phyloP scores from a whole-genome alignment of 2,888 invertebrate genomes.

The Ophion obscuratus region DNA sequence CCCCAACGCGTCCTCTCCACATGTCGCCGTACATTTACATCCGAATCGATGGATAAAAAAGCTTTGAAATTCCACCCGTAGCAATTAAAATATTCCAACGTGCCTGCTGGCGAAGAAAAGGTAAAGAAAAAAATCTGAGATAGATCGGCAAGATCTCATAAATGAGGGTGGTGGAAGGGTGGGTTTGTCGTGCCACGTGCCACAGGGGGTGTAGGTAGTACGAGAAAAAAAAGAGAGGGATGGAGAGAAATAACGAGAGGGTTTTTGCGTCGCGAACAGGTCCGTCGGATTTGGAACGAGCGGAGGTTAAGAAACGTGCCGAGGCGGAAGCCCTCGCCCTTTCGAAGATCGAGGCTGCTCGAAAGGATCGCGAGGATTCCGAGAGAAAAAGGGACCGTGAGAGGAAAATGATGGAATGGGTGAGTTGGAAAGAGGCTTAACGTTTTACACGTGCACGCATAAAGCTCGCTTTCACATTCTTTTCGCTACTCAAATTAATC shows the following conservation, averaged over 20 bases:
- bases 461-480: slow-evolving; percentile 20
- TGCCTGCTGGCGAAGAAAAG: background rate
- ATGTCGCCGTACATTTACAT: slow-evolving; percentile 17
- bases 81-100: slow-evolving; percentile 35
- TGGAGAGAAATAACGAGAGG: slow-evolving; percentile 61
- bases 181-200: slow-evolving; percentile 49
- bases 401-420: slow-evolving; percentile 74
- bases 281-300: slow-evolving; percentile 73
- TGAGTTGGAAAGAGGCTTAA: slow-evolving; percentile 56
- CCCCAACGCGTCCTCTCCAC: background rate
- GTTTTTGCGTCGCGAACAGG: slow-evolving; percentile 71
- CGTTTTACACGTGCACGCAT: slow-evolving; percentile 47
- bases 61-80: background rate
- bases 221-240: slow-evolving; percentile 1
- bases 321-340: slow-evolving; percentile 78
- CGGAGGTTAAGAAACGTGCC: slow-evolving; percentile 65
- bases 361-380: slow-evolving; percentile 72
- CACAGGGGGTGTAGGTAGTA: slow-evolving; percentile 15
- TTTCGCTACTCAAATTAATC: slow-evolving; percentile 26
- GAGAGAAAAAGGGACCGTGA: slow-evolving; percentile 78
- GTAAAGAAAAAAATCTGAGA: background rate
- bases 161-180: background rate
- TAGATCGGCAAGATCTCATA: background rate
- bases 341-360: slow-evolving; percentile 76
- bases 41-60: slow-evolving; percentile 1